Conservation (phyloP, 2,797 vertebrate genomes). For the Antennarius maculatus region DNA sequence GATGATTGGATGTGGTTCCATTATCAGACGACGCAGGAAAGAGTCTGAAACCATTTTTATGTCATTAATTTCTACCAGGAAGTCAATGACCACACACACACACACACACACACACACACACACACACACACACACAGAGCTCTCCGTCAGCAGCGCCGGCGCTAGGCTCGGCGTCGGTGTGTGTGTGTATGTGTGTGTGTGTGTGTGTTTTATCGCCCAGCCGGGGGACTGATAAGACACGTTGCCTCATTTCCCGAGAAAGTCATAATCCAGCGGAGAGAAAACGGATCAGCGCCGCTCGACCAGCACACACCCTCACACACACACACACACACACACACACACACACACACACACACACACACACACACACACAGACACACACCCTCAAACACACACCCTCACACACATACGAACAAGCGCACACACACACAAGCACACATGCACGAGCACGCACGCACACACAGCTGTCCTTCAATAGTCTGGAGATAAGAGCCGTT, state of each 20-base stretch:
- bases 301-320: slow-evolving; percentile 16
- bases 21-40: neutral
- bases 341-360: slow-evolving; percentile 25
- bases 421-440: slow-evolving; percentile 23
- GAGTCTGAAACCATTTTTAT: neutral
- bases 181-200: slow-evolving; percentile 25
- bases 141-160: slow-evolving; percentile 10
- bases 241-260: slow-evolving; percentile 75
- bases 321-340: slow-evolving; percentile 44
- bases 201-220: slow-evolving; percentile 80
- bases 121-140: slow-evolving; percentile 5
- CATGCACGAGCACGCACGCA: slow-evolving; percentile 40
- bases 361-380: slow-evolving; percentile 28
- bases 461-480: slow-evolving; percentile 52
- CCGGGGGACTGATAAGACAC: slow-evolving; percentile 81
- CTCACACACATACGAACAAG: slow-evolving; percentile 13
- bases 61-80: neutral
- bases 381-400: slow-evolving; percentile 43
- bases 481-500: slow-evolving; percentile 49
- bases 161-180: slow-evolving; percentile 13
- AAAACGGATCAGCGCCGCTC: slow-evolving; percentile 35
- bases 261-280: slow-evolving; percentile 77
- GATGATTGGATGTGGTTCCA: neutral
- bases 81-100: neutral
- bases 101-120: slow-evolving; percentile 16